Conservation (phyloP, 2,888 invertebrate species). For the Brenthis ino region DNA sequence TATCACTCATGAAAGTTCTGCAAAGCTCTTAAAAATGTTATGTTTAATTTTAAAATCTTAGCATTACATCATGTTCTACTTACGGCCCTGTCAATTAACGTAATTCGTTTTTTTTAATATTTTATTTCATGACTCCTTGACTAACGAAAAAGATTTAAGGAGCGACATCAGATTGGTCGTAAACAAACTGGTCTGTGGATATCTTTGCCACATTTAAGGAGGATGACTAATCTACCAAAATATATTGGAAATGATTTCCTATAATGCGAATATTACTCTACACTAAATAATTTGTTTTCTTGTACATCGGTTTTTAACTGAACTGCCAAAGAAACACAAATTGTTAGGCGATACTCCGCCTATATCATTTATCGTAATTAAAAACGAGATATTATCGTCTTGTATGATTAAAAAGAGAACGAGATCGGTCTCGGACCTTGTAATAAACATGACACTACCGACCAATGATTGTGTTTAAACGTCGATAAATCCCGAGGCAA, state of each 20-base stretch:
- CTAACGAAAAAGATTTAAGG: constrained; percentile 47
- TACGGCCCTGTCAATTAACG: constrained; percentile 1
- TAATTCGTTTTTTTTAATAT: constrained; percentile 17
- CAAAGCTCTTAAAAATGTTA: background rate
- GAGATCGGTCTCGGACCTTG: constrained; percentile 33
- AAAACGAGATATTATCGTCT: constrained; percentile 24
- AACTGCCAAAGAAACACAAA: constrained; percentile 17
- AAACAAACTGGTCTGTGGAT: constrained; percentile 56
- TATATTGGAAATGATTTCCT: constrained; percentile 51
- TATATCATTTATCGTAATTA: constrained; percentile 20
- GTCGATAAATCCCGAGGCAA: constrained; percentile 44
- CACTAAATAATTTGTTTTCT: constrained; percentile 12
- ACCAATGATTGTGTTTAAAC: constrained; percentile 39
- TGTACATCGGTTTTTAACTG: constrained; percentile 1
- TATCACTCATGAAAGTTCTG: background rate
- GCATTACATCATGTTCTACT: background rate
- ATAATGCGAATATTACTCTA: constrained; percentile 5
- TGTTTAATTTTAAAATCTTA: background rate
- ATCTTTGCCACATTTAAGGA: constrained; percentile 58
- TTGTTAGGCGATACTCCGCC: constrained; percentile 14
- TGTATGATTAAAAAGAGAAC: constrained; percentile 27
- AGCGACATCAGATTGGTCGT: constrained; percentile 55
- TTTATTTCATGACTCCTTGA: constrained; percentile 43
- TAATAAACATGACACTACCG: constrained; percentile 39
- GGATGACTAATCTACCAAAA: constrained; percentile 70